Percentiles rank a stretch among this genome's conserved stretches.
These are phyloP conservation scores for Esox niger DNA, from an alignment of 2,113 vertebrate species.

Conservation along the genomic window DNA sequence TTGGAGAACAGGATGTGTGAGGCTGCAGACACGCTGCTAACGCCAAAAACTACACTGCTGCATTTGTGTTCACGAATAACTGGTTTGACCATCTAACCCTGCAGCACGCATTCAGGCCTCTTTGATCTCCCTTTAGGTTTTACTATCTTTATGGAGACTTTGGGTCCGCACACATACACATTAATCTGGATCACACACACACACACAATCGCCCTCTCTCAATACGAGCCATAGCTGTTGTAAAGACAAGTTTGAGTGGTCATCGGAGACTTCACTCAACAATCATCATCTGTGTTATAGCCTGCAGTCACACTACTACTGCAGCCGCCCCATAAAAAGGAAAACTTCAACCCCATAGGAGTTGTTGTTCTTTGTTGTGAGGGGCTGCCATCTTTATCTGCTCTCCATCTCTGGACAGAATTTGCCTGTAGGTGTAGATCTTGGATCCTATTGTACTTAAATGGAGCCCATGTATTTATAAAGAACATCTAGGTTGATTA, in stretches of 20 bases:
- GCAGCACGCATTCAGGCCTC: slow-evolving; percentile 52
- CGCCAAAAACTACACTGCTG: slow-evolving; percentile 18
- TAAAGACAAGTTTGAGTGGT: slow-evolving; percentile 46
- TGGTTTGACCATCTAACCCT: slow-evolving; percentile 51
- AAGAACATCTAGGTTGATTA: no score
- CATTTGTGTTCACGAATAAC: slow-evolving; percentile 50
- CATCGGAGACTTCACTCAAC: slow-evolving; percentile 53
- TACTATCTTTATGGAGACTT: no score
- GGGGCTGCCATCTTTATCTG: not conserved
- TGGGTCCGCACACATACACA: no score
- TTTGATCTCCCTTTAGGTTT: slow-evolving; percentile 57
- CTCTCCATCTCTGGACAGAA: not conserved
- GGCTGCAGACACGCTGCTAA: slow-evolving; percentile 16
- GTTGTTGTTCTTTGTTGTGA: slow-evolving; percentile 44
- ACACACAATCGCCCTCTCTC: slow-evolving; percentile 21
- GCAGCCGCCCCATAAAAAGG: slow-evolving; percentile 34
- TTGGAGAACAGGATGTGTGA: slow-evolving; percentile 54
- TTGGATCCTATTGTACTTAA: no score
- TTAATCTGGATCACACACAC: slow-evolving; percentile 54
- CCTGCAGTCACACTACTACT: slow-evolving; percentile 39
- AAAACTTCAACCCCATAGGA: slow-evolving; percentile 53
- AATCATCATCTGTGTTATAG: slow-evolving; percentile 46
- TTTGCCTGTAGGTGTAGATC: slow-evolving; percentile 21
- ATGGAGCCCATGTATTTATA: no score
- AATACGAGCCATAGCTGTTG: slow-evolving; percentile 48